Evolutionary conservation across 2,797 vertebrate species (phyloP), one percentile per base, ranked within the genome.

Genomic region (Cercopithecus mitis): DNA sequence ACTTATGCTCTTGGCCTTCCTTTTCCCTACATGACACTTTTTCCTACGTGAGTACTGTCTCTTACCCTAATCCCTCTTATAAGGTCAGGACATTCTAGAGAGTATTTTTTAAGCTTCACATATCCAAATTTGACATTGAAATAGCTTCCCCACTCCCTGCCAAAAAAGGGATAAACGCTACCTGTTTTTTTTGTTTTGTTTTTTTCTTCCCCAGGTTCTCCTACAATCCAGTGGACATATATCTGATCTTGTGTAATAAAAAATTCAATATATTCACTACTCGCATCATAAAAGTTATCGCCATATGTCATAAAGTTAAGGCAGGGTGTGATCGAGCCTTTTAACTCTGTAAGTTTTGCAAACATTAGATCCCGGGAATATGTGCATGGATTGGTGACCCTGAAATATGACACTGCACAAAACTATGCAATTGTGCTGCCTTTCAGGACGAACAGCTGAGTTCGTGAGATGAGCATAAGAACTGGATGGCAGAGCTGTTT

Each of bases 231-330:
- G 25, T 15, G 58, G 22, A 33, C 57, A 58, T 47, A 61, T 88
- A 97, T 88, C 77, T 94, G 79, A 87, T 75, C 67, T 36, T 57
- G 24, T 39, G 22, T 36, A 61, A 90, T 92, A 82, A 80, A 88
- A 94, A 91, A 94, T 95, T 88, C 47, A 82, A 58, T n/a, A 25
- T 12, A 90, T 55, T 75, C 73, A 96, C 19, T 45, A 82, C 50
- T 45, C n/a, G 58, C 73, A 39, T 89, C 94, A 81, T 97, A 95
- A 97, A 97, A 45, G 61, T 92, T 89, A 97, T 88, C 92, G 45
- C 17, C 43, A 4, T 19, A 76, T 64, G 88, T 81, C 95, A 43
- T 98, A 97, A 96, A 97, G 87, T 45, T 57, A 89, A 97, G 88
- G 77, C 30, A 43, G 84, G 88, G 61, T 1, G 0, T 81, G 88